phyloP scores from a whole-genome alignment of 1,140 invertebrate genomes.

The Frieseomelitta varia region DNA sequence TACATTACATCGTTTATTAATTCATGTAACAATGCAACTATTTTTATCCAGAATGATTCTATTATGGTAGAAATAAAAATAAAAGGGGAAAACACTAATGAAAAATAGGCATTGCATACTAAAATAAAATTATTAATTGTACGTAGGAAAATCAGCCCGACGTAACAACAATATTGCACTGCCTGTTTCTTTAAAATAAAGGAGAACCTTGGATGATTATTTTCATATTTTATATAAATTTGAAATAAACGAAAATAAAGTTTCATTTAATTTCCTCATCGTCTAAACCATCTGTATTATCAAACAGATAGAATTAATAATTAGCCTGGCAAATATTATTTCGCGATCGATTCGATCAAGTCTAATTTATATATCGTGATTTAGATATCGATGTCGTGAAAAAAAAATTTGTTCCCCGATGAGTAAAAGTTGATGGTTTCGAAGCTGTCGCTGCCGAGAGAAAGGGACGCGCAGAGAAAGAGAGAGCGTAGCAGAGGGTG shows the following conservation, averaged over 20 bases:
- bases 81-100: no score
- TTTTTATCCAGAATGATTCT: neutral
- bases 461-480: constrained; percentile 26
- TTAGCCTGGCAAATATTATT: neutral
- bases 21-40: neutral
- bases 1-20: neutral
- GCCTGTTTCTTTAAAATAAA: neutral
- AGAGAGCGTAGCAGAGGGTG: constrained; percentile 65
- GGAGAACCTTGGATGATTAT: neutral
- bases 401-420: constrained; percentile 47
- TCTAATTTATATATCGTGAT: constrained; percentile 8
- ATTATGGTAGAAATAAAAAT: neutral
- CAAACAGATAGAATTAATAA: neutral
- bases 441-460: constrained; percentile 56
- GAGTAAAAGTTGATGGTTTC: constrained; percentile 62
- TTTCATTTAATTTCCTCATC: neutral
- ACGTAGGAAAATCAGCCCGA: no score
- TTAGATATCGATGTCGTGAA: neutral
- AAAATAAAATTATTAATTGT: neutral
- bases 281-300: neutral
- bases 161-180: neutral
- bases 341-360: neutral
- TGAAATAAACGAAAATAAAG: neutral
- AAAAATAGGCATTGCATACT: neutral
- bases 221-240: neutral